Conservation (phyloP, 2,888 invertebrate species). For the Leptura quadrifasciata region DNA sequence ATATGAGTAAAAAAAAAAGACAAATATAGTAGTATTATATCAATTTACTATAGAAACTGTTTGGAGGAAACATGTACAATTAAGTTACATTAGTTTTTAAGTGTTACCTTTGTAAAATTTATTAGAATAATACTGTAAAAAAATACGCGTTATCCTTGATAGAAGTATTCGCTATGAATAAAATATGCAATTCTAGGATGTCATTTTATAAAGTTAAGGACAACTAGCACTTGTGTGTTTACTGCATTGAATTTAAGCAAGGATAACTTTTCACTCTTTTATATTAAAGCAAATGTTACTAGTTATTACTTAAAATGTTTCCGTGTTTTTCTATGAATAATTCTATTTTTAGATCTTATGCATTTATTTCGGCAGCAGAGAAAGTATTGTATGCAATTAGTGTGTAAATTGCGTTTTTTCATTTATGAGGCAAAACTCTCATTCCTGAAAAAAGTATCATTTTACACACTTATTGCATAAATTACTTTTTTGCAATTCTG, state of each 20-base stretch:
- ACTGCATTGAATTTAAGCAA: conserved; percentile 25
- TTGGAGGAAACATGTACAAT: not conserved
- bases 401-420: too few relatives aligned
- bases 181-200: conserved; percentile 45
- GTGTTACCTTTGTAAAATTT: conserved; percentile 45
- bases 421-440: too few relatives aligned
- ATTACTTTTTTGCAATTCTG: too few relatives aligned
- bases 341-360: not conserved
- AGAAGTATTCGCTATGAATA: conserved; percentile 44
- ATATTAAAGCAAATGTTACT: not conserved
- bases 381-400: too few relatives aligned
- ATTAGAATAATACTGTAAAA: conserved; percentile 48
- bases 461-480: too few relatives aligned
- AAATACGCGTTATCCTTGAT: conserved; percentile 48
- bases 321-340: conserved; percentile 15
- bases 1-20: too few relatives aligned
- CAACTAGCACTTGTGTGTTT: conserved; percentile 23
- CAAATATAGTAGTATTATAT: too few relatives aligned
- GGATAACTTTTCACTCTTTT: conserved; percentile 28
- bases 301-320: conserved; percentile 3
- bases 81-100: not conserved
- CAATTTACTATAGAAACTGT: not conserved
- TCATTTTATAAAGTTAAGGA: conserved; percentile 42
- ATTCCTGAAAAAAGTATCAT: too few relatives aligned
- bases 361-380: too few relatives aligned